A percentile compares a stretch with the other conserved stretches of the same genome.
Conservation (phyloP, 37 sponge, comb jelly and placozoan species). For the Aphrocallistes beatrix region DNA sequence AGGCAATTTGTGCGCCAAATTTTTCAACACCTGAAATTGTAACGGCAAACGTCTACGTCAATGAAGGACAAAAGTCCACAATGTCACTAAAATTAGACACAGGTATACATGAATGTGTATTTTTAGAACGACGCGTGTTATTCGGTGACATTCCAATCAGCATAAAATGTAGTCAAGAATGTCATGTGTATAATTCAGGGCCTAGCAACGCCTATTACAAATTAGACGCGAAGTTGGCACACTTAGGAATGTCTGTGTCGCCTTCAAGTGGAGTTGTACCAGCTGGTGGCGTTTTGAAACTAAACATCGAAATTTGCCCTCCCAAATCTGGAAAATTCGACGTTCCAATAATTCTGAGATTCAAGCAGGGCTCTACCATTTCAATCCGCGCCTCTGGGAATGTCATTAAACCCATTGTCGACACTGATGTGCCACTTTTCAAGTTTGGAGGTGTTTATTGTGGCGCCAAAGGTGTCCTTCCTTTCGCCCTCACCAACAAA, state of each 20-base stretch:
- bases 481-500: conserved; percentile 47
- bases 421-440: conserved; percentile 41
- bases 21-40: background rate
- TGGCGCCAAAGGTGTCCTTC: conserved; percentile 29
- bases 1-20: conserved; percentile 13
- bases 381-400: conserved; percentile 42
- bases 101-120: background rate
- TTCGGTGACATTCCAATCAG: background rate
- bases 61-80: background rate
- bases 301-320: conserved; percentile 32
- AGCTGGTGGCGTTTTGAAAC: conserved; percentile 40
- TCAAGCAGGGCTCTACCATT: conserved; percentile 44
- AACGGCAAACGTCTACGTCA: background rate
- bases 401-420: conserved; percentile 55
- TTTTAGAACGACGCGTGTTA: background rate
- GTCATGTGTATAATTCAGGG: background rate
- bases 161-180: background rate
- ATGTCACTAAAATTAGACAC: background rate
- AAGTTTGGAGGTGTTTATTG: conserved; percentile 65
- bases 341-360: conserved; percentile 29
- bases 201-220: background rate
- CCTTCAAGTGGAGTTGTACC: conserved; percentile 65
- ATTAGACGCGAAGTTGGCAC: conserved; percentile 3
- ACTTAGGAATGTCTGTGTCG: conserved; percentile 34
- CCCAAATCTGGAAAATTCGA: conserved; percentile 44